Evolutionary conservation across 2,888 invertebrate genomes (phyloP), one percentile per base, ranked within the genome.

Genomic region (Drosophila sordidula): DNA sequence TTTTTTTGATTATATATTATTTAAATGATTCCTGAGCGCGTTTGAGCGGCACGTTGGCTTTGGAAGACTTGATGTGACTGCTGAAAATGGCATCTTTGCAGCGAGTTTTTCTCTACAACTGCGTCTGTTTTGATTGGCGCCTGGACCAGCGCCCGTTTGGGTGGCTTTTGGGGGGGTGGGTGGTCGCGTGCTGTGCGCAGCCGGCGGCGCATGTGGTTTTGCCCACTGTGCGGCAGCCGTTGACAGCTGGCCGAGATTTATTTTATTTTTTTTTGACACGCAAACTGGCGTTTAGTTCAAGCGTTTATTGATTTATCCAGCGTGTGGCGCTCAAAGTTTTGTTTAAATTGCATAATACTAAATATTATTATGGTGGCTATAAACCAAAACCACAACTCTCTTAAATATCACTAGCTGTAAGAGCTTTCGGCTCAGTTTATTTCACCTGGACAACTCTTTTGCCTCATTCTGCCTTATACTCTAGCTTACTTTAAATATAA

Each of bases 51-150:
- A 65, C 55, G 52, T 78, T 87, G 83, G 75, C 85, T 75, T 78
- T 90, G 91, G 91, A 91, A 91, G 92, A 92, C 91, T 87, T 81
- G 67, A 75, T 69, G 81, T 84, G 76, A 91, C 92, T 91, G 80
- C 91, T 90, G 80, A 84, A 77, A 69, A 87, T 42, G 11, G 14
- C 54, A 85, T 85, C 85, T 83, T 72, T 74, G 58, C 86, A 77
- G 88, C 85, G 87, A 75, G 73, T 29, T 77, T 85, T 85, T 86
- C 88, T 87, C 73, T 86, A 80, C 67, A 76, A 71, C 65, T 46
- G 56, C 50, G 57, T 41, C 56, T 46, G 52, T 49, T 77, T 49
- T 70, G 65, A 79, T 81, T 75, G 85, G 84, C 29, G 41, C 41
- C 22, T 61, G 62, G 61, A 63, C 62, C 62, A 36, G 6, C 8